These are phyloP conservation scores for Gastrophysa polygoni DNA, from an alignment of 2,888 invertebrate genomes.

Conservation along the genomic window DNA sequence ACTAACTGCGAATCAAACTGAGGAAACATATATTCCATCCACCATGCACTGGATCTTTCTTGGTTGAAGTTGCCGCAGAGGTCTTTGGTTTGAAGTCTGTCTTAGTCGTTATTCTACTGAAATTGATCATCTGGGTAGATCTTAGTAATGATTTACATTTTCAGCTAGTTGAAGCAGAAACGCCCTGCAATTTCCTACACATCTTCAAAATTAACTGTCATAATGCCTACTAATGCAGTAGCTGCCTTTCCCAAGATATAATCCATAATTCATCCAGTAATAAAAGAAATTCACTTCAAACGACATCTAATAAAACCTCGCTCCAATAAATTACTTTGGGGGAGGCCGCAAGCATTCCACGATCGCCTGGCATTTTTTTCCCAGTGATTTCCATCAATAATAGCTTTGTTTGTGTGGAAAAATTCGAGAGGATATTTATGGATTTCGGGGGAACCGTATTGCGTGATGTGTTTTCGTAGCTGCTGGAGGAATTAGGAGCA, in stretches of 20 bases:
- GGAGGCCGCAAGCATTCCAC: neutral
- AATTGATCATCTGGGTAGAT: no score
- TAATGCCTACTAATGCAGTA: conserved; percentile 15
- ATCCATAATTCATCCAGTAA: conserved; percentile 18
- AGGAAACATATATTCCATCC: no score
- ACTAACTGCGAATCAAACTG: no score
- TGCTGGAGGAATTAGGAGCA: conserved; percentile 2
- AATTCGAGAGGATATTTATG: conserved; percentile 21
- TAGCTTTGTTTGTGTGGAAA: conserved; percentile 25
- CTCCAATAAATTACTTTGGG: conserved; percentile 10
- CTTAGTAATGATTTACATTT: no score
- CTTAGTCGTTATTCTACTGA: no score
- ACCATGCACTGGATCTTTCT: no score
- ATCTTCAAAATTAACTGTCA: conserved; percentile 26
- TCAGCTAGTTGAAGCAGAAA: no score
- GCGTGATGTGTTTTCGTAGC: conserved; percentile 14
- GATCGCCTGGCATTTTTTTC: conserved; percentile 20
- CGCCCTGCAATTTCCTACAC: no score
- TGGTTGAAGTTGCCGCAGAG: no score
- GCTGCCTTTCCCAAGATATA: conserved; percentile 8
- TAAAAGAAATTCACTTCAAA: conserved; percentile 21
- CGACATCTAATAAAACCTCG: conserved; percentile 20
- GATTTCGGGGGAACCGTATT: conserved; percentile 15
- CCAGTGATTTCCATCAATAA: conserved; percentile 25
- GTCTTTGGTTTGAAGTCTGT: no score